Evolutionary conservation across 2,797 vertebrate genomes (phyloP).

Genomic region (Erpetoichthys calabaricus): DNA sequence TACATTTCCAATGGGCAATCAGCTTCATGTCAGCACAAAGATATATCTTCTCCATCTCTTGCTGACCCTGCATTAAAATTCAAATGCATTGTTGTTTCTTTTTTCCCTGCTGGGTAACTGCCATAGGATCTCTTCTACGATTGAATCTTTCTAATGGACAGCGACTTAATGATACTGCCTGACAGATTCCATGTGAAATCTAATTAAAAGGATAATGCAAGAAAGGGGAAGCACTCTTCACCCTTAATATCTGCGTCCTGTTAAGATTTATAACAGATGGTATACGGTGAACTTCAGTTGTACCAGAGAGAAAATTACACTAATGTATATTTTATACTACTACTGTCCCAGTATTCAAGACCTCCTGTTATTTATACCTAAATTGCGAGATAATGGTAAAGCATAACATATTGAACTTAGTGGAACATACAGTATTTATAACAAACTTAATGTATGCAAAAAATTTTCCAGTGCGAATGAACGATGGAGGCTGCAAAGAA

Average conservation of each 20-base stretch:
- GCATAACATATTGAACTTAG: too few species aligned
- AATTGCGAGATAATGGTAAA: too few species aligned
- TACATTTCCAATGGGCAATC: constrained; percentile 5
- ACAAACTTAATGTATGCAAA: too few species aligned
- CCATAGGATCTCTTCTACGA: not conserved
- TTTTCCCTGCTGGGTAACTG: constrained; percentile 4
- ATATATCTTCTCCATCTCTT: not conserved
- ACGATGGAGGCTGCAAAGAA: too few species aligned
- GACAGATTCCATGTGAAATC: constrained; percentile 1
- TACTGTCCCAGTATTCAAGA: too few species aligned
- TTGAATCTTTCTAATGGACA: constrained; percentile 8
- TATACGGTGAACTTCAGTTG: too few species aligned
- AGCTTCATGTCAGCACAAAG: constrained; percentile 1
- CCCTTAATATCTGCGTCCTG: not conserved
- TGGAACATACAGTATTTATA: too few species aligned
- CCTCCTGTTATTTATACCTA: too few species aligned
- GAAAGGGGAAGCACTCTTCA: not conserved
- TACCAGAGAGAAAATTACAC: too few species aligned
- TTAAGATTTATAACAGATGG: too few species aligned
- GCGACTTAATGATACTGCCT: constrained; percentile 9
- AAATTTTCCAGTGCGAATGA: too few species aligned
- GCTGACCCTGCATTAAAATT: constrained; percentile 5
- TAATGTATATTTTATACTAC: too few species aligned
- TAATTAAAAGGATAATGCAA: constrained; percentile 10
- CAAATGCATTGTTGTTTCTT: constrained; percentile 3